Conservation (phyloP, 2,888 invertebrate genomes). For the Bhutanitis thaidina region DNA sequence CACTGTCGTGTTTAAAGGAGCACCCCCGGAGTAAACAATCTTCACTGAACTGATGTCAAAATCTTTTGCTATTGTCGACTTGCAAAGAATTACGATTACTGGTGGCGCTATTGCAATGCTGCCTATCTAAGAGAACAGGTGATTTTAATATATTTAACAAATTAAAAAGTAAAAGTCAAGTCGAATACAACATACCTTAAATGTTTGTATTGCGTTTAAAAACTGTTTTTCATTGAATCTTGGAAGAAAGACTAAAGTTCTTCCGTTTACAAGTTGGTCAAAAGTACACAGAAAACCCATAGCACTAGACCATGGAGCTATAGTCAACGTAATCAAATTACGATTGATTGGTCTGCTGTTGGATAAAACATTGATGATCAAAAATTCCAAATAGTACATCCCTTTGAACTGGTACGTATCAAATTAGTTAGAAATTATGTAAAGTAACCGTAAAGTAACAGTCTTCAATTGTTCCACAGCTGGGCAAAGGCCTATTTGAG, state of each 20-base stretch:
- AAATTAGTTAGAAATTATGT: too few species aligned
- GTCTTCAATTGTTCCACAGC: too few species aligned
- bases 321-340: constrained; percentile 30
- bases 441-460: too few species aligned
- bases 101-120: constrained; percentile 45
- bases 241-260: constrained; percentile 39
- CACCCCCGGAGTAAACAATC: constrained; percentile 47
- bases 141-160: background rate
- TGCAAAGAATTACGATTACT: constrained; percentile 43
- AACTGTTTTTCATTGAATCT: constrained; percentile 48
- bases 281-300: constrained; percentile 42
- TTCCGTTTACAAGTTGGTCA: constrained; percentile 32
- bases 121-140: constrained; percentile 35
- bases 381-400: background rate
- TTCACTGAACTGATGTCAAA: constrained; percentile 51
- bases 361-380: background rate
- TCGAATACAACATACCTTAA: constrained; percentile 38
- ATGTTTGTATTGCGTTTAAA: constrained; percentile 47
- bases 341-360: constrained; percentile 27
- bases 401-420: too few species aligned
- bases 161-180: background rate
- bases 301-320: constrained; percentile 57
- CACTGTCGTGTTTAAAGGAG: constrained; percentile 40
- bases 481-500: too few species aligned
- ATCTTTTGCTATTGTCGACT: constrained; percentile 42